Conservation (phyloP, 2,888 invertebrate species). For the Druceiella hillmani region DNA sequence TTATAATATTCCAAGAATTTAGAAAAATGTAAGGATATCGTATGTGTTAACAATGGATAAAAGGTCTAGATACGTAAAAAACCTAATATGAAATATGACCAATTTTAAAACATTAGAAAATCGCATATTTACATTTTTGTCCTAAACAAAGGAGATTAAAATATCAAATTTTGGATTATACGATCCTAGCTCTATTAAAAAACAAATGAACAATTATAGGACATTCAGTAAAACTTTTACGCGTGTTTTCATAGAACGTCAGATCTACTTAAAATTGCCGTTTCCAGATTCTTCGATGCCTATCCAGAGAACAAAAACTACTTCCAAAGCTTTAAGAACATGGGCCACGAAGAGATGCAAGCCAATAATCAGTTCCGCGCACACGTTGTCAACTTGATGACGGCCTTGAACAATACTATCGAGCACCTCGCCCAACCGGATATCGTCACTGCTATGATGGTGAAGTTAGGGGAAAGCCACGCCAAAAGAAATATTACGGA, state of each 20-base stretch:
- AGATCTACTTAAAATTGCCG: background rate
- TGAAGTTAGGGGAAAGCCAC: slow-evolving; percentile 43
- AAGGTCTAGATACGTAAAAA: no score
- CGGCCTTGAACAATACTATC: slow-evolving; percentile 38
- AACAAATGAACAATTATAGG: no score
- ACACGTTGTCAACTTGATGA: slow-evolving; percentile 46
- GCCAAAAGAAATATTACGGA: slow-evolving; percentile 34
- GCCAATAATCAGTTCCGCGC: slow-evolving; percentile 44
- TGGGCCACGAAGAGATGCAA: slow-evolving; percentile 35
- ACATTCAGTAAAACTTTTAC: no score
- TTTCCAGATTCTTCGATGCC: slow-evolving; percentile 35
- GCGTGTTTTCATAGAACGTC: background rate
- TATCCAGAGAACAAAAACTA: slow-evolving; percentile 40
- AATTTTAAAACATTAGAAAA: no score
- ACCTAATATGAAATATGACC: no score
- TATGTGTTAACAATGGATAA: no score
- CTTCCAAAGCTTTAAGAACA: slow-evolving; percentile 39
- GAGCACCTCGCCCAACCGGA: slow-evolving; percentile 41
- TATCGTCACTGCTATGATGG: slow-evolving; percentile 42
- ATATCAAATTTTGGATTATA: no score
- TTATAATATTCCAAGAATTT: no score
- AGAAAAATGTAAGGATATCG: no score
- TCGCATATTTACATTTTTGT: no score
- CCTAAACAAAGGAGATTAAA: no score
- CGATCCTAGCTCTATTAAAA: no score